Base-by-base conservation (phyloP, 2,888 invertebrate genomes). In the Oligia fasciuncula region DNA sequence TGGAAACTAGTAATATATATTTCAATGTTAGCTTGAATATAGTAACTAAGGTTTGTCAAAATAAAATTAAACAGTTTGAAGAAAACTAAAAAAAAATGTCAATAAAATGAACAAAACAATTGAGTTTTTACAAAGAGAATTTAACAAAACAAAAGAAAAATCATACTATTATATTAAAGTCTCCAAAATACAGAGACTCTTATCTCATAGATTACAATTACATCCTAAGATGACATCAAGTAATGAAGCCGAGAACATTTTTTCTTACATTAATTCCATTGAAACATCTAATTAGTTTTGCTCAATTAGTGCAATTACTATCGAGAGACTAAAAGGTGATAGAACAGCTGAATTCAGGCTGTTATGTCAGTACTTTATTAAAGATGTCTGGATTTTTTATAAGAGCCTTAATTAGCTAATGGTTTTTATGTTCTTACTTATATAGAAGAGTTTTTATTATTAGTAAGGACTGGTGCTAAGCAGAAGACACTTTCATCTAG, bases 301-400 rank as follows among this genome's bases (percentile, higher is more conserved):
- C 85, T 80, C 91, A 93, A 93, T 94, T 94, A 94, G 90, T 86
- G 90, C 91, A 93, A 94, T 94, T 93, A 93, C 89, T 88, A 85
- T 83, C 80, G 67, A 80, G 46, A 69, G 71, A 74, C 68, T 76
- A 81, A 81, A 81, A 90, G 85, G 87, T 89, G 85, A 86, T 84
- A 79, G 84, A 85, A 76, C 43, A 43, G 65, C 60, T 70, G 68
- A 71, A 60, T 66, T 75, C 69, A 69, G 77, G 19, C 83, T 65
- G 75, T 76, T 76, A 76, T 74, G 60, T 40, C 74, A 65, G 46
- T 83, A 70, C 1, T 79, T 84, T 84, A 85, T 79, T 65, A 57
- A 19, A 73, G 66, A 73, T 4, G 65, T 85, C 83, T 83, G 85
- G 72, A n/a, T 69, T 73, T 85, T 77, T 77, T 43, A 43, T 69